Percentiles rank a stretch among this genome's conserved stretches.
phyloP scores from a whole-genome alignment of 2,888 invertebrate species.

The Trachelus tabidus region DNA sequence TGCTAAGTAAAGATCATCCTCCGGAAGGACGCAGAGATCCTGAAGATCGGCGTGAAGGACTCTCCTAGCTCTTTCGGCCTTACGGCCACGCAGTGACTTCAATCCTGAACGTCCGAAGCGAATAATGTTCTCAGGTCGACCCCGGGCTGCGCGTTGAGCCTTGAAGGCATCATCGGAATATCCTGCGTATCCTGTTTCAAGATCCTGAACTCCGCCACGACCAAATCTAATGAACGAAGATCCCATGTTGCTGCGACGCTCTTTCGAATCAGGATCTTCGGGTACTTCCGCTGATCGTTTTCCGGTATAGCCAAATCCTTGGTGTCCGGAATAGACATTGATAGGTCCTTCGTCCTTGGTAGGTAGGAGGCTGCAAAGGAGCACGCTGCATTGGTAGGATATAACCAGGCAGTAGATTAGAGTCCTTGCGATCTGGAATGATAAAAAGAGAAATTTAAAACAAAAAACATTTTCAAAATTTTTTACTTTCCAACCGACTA shows the following conservation, averaged over 20 bases:
- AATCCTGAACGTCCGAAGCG: conserved; percentile 56
- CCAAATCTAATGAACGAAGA: conserved; percentile 52
- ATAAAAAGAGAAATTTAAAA: too few species aligned
- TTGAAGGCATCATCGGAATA: conserved; percentile 24
- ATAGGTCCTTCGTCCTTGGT: neutral
- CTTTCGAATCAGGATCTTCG: conserved; percentile 50
- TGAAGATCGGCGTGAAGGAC: neutral
- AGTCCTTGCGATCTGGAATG: neutral
- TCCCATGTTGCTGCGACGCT: conserved; percentile 51
- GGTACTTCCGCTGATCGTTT: conserved; percentile 7
- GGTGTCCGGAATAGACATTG: neutral
- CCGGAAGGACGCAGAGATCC: neutral
- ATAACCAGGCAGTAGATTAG: neutral
- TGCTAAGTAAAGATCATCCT: neutral
- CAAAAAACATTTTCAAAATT: too few species aligned
- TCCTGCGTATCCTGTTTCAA: conserved; percentile 2
- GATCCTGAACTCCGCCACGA: conserved; percentile 19
- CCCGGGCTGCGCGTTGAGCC: conserved; percentile 34
- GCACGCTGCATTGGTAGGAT: neutral
- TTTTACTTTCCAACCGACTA: neutral
- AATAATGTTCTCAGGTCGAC: conserved; percentile 56
- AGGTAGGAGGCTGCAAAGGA: neutral
- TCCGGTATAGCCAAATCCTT: neutral
- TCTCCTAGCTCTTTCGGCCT: neutral
- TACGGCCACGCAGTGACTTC: conserved; percentile 24